A percentile compares a stretch with the other conserved stretches of the same genome.
phyloP scores from a whole-genome alignment of 2,113 vertebrate species.

The Gallinago media region DNA sequence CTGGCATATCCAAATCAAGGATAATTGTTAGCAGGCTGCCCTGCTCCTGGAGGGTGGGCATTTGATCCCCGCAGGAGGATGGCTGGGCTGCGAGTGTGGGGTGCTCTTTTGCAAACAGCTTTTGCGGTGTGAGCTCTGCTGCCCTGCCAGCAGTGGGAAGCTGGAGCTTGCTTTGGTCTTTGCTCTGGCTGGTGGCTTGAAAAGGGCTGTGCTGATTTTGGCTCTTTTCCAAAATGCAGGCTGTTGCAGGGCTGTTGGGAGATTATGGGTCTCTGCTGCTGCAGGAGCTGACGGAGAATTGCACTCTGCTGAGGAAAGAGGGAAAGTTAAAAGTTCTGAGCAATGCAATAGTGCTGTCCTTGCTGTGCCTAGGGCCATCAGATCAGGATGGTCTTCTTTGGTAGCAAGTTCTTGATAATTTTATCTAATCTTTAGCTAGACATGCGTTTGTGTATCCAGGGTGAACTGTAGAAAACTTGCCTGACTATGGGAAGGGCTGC shows the following conservation, averaged over 20 bases:
- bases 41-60: neutral
- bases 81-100: neutral
- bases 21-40: neutral
- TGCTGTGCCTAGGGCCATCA: neutral
- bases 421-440: neutral
- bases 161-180: neutral
- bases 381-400: neutral
- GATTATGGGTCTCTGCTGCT: neutral
- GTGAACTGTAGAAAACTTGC: neutral
- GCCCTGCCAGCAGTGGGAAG: neutral
- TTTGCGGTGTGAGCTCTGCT: rapidly evolving
- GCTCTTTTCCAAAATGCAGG: neutral
- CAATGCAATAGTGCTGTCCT: neutral
- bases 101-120: neutral
- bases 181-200: neutral
- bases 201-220: neutral
- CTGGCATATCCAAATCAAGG: neutral
- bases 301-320: neutral
- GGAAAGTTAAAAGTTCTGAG: neutral
- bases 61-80: neutral
- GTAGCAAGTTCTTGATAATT: neutral
- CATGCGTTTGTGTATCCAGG: neutral
- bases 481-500: neutral
- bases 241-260: rapidly evolving
- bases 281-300: neutral